Conservation (phyloP, 2,113 vertebrate genomes). For the Sakesphorus luctuosus region DNA sequence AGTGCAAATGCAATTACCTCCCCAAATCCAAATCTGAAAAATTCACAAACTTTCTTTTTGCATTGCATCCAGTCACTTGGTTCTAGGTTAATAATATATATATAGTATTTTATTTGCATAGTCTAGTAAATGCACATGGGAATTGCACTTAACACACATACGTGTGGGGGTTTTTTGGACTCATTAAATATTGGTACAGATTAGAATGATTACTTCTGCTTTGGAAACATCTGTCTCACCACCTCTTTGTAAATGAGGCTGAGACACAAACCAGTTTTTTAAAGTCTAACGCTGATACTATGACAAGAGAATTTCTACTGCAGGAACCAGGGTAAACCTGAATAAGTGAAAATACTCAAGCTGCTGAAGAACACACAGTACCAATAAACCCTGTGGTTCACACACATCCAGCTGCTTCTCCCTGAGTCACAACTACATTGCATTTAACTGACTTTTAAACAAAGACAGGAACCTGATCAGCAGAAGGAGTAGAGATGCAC, state of each 20-base stretch:
- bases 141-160: background rate
- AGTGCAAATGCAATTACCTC: background rate
- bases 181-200: constrained; percentile 29
- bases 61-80: constrained; percentile 12
- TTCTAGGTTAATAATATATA: background rate
- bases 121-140: constrained; percentile 50
- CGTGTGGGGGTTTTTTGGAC: background rate
- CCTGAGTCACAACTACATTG: background rate
- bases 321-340: background rate
- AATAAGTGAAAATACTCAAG: background rate
- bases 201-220: constrained; percentile 62
- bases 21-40: background rate
- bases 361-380: background rate
- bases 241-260: background rate
- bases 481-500: background rate
- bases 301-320: background rate
- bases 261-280: background rate
- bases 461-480: background rate
- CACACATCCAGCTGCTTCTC: background rate
- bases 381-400: background rate
- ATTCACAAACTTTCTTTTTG: background rate
- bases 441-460: background rate
- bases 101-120: constrained; percentile 60
- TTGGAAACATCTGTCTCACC: constrained; percentile 31
- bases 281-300: background rate